Base-by-base conservation (phyloP, 2,888 invertebrate genomes). In the Ophioninae sp. region DNA sequence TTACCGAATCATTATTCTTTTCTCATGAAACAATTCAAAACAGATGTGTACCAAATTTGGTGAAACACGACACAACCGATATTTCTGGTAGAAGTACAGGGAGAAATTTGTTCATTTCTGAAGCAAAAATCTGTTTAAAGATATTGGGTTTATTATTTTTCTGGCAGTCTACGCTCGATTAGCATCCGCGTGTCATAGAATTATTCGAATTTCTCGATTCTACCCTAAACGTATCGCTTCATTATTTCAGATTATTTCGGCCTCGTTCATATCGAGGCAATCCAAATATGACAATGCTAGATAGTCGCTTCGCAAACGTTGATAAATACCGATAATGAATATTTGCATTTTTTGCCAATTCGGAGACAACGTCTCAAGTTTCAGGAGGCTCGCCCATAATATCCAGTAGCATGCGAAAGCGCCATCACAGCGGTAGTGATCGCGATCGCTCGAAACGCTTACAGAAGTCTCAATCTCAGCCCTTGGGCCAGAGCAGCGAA, bases 361-460 rank as follows among this genome's bases (percentile, higher is more conserved):
- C 72, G 2, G 76, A 91, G 91, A 83, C 86, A 21, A 87, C 86
- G 64, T 85, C 87, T 56, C 90, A 90, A 82, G 70, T 82, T 44
- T 85, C 87, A 30, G 89, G 87, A 59, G 89, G 90, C 17, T 90
- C 91, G 20, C 92, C 93, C 6, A 89, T 89, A 72, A 80, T 91
- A 72, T 88, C 91, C n/a, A 88, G 89, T 21, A 91, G 88, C 73
- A 78, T 88, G 67, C 88, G 90, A 44, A 92, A 92, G 86, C 88
- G 91, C 37, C 88, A 88, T 59, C 88, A 91, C 41, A 91, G 91
- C 81, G 89, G 88, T 23, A 87, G 87, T 3, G 91, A 91, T 61
- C 86, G 89, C 6, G 92, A 92, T 67, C 88, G 89, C 65, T 86
- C 87, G 39, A 93, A 92, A 86, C 90, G 90, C 41, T 50, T 62